A percentile compares a stretch with the other conserved stretches of the same genome.
Evolutionary conservation across 1,140 invertebrate species (phyloP).

Genomic region (Tetranychus cinnabarinus): DNA sequence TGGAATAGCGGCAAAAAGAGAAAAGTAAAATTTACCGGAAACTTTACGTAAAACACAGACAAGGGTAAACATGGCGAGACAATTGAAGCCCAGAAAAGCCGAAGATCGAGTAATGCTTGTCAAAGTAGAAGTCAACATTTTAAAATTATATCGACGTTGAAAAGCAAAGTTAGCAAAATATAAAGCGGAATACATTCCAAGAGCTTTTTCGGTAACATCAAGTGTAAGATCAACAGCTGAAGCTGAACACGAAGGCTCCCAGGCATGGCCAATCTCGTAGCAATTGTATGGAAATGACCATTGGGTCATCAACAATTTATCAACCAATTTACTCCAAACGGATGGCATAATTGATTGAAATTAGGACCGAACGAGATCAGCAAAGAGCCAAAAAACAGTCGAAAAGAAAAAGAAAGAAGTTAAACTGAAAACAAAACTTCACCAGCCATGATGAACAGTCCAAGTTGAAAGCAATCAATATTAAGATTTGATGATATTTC

Average conservation of each 20-base stretch:
- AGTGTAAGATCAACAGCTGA: background rate
- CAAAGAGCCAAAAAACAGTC: no score
- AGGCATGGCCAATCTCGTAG: slow-evolving; percentile 48
- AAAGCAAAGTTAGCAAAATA: background rate
- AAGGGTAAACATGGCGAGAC: background rate
- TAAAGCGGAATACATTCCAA: background rate
- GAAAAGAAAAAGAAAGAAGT: no score
- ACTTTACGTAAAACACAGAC: background rate
- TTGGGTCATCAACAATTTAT: slow-evolving; percentile 5
- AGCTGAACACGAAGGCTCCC: slow-evolving; percentile 22
- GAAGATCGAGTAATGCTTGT: background rate
- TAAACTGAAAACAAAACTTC: no score
- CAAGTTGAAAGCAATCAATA: no score
- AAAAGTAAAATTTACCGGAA: slow-evolving; percentile 1
- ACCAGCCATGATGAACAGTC: no score
- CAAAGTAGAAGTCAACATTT: background rate
- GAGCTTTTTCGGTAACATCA: background rate
- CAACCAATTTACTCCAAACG: slow-evolving; percentile 33
- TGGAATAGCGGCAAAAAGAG: background rate
- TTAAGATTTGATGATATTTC: no score
- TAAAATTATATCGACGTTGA: background rate
- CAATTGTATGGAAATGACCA: slow-evolving; percentile 29
- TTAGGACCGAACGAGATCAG: no score
- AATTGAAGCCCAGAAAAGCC: background rate
- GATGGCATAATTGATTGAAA: slow-evolving; percentile 11